These are phyloP conservation scores for Heterotilapia buettikoferi DNA, from an alignment of 2,113 vertebrate genomes.

Conservation along the genomic window DNA sequence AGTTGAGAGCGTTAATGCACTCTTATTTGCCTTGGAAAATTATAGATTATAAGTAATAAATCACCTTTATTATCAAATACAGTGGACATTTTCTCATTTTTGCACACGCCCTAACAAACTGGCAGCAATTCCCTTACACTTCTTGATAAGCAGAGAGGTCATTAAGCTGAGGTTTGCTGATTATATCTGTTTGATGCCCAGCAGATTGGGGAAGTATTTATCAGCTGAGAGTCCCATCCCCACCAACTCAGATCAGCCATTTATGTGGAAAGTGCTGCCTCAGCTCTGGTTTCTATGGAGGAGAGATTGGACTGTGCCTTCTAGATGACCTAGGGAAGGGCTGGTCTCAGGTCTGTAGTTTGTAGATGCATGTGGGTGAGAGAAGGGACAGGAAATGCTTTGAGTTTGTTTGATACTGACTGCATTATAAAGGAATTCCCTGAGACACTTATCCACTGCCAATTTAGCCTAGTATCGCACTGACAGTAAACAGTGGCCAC, in stretches of 20 bases:
- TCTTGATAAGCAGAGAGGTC: background rate
- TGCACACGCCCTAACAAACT: background rate
- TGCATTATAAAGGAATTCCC: background rate
- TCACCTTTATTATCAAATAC: background rate
- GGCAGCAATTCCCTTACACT: background rate
- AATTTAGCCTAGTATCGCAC: background rate
- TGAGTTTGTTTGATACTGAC: background rate
- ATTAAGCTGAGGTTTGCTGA: background rate
- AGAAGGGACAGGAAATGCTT: background rate
- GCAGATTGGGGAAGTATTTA: background rate
- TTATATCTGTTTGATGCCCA: background rate
- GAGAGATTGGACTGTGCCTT: background rate
- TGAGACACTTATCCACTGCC: background rate
- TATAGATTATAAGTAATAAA: background rate
- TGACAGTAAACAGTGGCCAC: background rate
- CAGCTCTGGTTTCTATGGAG: background rate
- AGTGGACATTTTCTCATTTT: background rate
- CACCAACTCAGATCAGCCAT: background rate
- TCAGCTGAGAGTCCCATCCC: background rate
- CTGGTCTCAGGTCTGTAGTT: background rate
- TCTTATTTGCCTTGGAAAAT: background rate
- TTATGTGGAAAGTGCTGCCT: constrained; percentile 32
- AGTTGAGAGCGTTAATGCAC: background rate
- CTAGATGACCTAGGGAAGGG: background rate
- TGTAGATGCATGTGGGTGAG: background rate